Percentiles rank a stretch among this genome's conserved stretches.
These are phyloP conservation scores for Reticulitermes lucifugus DNA, from an alignment of 2,888 invertebrate genomes.

Conservation along the genomic window DNA sequence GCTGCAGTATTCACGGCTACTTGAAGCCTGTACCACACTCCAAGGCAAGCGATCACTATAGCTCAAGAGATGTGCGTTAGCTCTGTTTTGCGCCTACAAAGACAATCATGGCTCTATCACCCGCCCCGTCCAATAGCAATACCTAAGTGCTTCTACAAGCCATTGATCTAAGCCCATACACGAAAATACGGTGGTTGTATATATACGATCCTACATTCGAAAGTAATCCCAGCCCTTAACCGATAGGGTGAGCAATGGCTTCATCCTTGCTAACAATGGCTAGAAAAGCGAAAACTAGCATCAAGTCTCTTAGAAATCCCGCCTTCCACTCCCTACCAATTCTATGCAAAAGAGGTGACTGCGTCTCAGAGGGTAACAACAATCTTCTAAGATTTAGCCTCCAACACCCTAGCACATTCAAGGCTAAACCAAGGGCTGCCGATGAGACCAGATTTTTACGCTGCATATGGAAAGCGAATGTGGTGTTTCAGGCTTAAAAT, in stretches of 20 bases:
- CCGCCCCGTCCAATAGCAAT: no score
- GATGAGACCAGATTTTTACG: no score
- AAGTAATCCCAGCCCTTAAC: conserved; percentile 15
- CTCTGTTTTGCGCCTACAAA: no score
- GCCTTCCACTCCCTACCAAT: conserved; percentile 26
- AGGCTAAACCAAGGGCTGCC: neutral
- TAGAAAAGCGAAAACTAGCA: conserved; percentile 35
- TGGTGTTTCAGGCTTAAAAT: no score
- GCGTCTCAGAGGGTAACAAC: conserved; percentile 20
- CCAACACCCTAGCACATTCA: neutral
- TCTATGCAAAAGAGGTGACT: conserved; percentile 36
- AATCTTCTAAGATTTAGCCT: conserved; percentile 8
- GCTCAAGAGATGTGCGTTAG: no score
- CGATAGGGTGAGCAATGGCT: conserved; percentile 33
- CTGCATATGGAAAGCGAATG: no score
- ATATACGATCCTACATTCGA: neutral
- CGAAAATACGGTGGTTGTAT: conserved; percentile 1
- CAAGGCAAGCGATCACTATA: no score
- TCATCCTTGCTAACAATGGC: conserved; percentile 30
- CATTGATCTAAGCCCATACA: conserved; percentile 15
- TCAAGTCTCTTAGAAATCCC: conserved; percentile 29
- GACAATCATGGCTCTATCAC: no score
- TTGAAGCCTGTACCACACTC: no score
- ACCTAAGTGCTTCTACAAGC: neutral
- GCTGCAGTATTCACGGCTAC: no score